Evolutionary conservation across 1,140 invertebrate species (phyloP), one percentile per base, ranked within the genome.

Genomic region (Drepana arcuata): DNA sequence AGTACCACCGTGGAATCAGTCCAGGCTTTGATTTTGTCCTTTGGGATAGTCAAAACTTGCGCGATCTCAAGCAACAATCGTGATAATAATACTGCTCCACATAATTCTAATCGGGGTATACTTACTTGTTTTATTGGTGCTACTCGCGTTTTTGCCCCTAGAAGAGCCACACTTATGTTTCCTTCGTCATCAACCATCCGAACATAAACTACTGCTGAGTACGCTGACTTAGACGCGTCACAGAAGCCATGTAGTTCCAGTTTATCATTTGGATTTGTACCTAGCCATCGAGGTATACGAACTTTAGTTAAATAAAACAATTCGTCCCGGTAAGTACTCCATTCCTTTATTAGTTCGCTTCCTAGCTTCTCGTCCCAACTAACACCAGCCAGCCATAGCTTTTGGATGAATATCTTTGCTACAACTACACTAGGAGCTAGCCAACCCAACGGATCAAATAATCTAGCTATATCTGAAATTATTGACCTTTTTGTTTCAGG

Each of bases 51-150:
- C 9, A 70, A 49, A n/a, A 50, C 24, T 5, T 42, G 15, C 12
- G 42, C 11, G 1, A 51, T 15, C 7, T 33, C 41, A 9, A 12
- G n/a, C 0, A 60, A 1, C 0, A 52, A 7, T 21, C 39, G 26
- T n/a, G 47, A 14, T 1, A 68, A 29, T 2, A 72, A 25, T 0
- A 54, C 25, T 2, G 65, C 56, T 1, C 44, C 63, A 28, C 55
- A 67, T 1, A 71, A 27, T 34, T 71, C 70, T 5, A 74, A 37
- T 7, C 55, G 30, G 2, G 54, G 56, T 5, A 69, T 40, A 26
- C 40, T 57, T 1, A 54, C 26, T 11, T 46, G 43, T 25, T 67
- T 68, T 0, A 47, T 34, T 7, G 49, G 62, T 0, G 67, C 52
- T 1, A 65, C 58, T 21, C 52, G 42, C 0, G 58, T 42, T 35